A percentile compares a stretch with the other conserved stretches of the same genome.
phyloP scores from a whole-genome alignment of 92 coral and sea anemone species.

The Porites cylindrica region DNA sequence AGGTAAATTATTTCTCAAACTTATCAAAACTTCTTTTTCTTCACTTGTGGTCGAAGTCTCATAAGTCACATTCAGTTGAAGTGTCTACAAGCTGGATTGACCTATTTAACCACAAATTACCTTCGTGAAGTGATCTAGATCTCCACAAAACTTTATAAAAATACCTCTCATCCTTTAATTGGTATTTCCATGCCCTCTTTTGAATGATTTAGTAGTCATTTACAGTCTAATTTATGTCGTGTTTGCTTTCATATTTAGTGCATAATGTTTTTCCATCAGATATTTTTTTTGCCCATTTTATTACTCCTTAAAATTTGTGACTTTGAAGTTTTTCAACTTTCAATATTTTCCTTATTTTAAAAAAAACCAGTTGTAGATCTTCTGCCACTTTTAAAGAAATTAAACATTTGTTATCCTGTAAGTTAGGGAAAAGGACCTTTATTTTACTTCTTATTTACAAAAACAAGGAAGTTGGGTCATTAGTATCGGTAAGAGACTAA shows the following conservation, averaged over 20 bases:
- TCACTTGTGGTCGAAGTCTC: slow-evolving; percentile 25
- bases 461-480: slow-evolving; percentile 6
- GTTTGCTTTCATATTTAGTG: slow-evolving; percentile 17
- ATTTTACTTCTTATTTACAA: not conserved
- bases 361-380: not conserved
- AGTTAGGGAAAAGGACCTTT: not conserved
- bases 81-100: not conserved
- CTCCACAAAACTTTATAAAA: not conserved
- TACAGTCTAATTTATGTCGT: not conserved
- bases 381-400: not conserved
- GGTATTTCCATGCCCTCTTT: not conserved
- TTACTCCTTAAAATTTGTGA: not conserved
- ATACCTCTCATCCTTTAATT: not conserved
- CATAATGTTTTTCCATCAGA: not conserved
- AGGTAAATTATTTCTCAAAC: slow-evolving; percentile 16
- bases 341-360: not conserved
- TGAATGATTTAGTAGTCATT: slow-evolving; percentile 9
- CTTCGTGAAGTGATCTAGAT: not conserved
- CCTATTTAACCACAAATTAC: not conserved
- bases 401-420: not conserved
- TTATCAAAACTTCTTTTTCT: slow-evolving; percentile 6
- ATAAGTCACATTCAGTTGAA: not conserved
- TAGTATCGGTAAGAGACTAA: slow-evolving; percentile 9
- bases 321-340: not conserved
- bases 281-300: not conserved